phyloP scores from a whole-genome alignment of 1,140 invertebrate species.

The Magallana ariakensis region DNA sequence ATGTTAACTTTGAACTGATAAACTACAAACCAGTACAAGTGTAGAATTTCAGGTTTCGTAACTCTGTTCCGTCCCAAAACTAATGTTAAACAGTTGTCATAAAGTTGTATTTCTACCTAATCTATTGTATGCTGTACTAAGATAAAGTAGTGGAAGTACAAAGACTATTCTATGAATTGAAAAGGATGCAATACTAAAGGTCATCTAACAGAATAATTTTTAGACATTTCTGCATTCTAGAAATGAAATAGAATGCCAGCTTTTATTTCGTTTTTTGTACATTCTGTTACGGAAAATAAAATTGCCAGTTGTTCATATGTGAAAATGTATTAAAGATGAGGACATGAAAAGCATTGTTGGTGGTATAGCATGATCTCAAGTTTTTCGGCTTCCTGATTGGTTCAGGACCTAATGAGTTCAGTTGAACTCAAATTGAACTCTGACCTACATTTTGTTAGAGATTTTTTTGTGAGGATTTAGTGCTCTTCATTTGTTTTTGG shows the following conservation, averaged over 20 bases:
- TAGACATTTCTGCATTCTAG: background rate
- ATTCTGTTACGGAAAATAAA: too few relatives aligned
- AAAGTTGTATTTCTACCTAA: background rate
- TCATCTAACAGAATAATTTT: background rate
- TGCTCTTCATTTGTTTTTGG: slow-evolving; percentile 17
- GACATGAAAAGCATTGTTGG: too few relatives aligned
- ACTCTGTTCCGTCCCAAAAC: background rate
- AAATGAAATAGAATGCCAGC: background rate
- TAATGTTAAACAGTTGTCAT: too few relatives aligned
- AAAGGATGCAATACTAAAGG: too few relatives aligned
- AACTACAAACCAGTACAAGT: too few relatives aligned
- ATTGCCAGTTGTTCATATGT: too few relatives aligned
- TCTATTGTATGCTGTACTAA: too few relatives aligned
- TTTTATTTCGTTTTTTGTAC: too few relatives aligned
- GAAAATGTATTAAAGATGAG: too few relatives aligned
- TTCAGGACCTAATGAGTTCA: background rate
- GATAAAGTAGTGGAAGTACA: too few relatives aligned
- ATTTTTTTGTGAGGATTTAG: background rate
- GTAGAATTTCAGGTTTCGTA: background rate
- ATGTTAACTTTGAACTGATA: too few relatives aligned
- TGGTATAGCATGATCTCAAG: background rate
- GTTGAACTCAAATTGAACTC: slow-evolving; percentile 20
- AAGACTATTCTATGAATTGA: too few relatives aligned
- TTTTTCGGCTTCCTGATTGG: background rate
- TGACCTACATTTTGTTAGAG: slow-evolving; percentile 8